These are phyloP conservation scores for Xiphorhynchus erythropygius DNA, from an alignment of 2,797 vertebrate species.

Conservation along the genomic window DNA sequence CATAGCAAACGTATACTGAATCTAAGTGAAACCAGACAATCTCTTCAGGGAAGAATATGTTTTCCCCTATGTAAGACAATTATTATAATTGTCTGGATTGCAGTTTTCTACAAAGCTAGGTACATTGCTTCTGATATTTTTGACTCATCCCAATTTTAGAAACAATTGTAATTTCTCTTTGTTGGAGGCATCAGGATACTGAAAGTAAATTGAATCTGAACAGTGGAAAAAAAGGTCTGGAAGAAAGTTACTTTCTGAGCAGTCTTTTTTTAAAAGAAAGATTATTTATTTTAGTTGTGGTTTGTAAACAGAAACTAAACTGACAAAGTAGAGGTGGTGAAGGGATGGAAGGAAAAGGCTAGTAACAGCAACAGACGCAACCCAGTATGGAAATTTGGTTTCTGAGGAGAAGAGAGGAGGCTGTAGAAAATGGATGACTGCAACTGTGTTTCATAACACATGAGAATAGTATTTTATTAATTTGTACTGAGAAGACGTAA, in stretches of 20 bases:
- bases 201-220: neutral
- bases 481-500: neutral
- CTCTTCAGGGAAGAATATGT: neutral
- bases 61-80: neutral
- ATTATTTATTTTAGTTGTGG: neutral
- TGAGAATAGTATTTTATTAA: neutral
- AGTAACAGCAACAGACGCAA: neutral
- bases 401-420: neutral
- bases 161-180: neutral
- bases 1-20: neutral
- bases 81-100: neutral
- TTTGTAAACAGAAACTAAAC: neutral
- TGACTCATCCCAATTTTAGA: neutral
- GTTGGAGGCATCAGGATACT: neutral
- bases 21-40: neutral
- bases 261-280: neutral
- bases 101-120: neutral
- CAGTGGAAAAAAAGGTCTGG: neutral
- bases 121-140: neutral
- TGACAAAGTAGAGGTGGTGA: neutral
- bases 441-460: neutral
- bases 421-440: neutral
- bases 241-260: neutral
- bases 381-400: neutral
- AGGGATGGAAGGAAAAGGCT: neutral